Evolutionary conservation across 2,888 invertebrate species (phyloP).

Genomic region (Sinodicranocentrus sp.): DNA sequence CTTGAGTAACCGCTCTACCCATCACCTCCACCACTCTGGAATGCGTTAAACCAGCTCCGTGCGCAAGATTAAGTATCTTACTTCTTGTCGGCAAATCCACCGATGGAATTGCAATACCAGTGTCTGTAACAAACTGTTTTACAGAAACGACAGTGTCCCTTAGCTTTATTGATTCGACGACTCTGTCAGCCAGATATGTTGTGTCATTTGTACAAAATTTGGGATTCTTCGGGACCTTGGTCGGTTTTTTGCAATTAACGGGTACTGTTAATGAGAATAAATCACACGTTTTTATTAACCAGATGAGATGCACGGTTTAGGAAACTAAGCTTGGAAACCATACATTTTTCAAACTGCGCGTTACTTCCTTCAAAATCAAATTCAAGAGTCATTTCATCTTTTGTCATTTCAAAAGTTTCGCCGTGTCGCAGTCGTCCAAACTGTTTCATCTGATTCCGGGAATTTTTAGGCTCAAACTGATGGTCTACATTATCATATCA

Average conservation of each 20-base stretch:
- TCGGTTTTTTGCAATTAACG: constrained; percentile 55
- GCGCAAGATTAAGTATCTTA: constrained; percentile 71
- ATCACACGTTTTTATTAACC: background rate
- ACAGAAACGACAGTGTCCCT: constrained; percentile 14
- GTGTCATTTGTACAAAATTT: constrained; percentile 71
- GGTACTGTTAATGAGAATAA: constrained; percentile 68
- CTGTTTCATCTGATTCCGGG: constrained; percentile 20
- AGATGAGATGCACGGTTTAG: no score
- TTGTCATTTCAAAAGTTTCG: constrained; percentile 73
- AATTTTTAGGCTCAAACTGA: background rate
- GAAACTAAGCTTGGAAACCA: constrained; percentile 3
- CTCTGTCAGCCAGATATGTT: constrained; percentile 69
- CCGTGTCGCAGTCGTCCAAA: constrained; percentile 45
- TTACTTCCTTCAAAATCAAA: constrained; percentile 74
- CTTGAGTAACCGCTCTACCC: constrained; percentile 72
- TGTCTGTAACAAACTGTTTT: constrained; percentile 72
- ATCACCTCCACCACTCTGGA: constrained; percentile 73
- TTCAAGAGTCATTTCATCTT: constrained; percentile 71
- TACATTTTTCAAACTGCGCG: constrained; percentile 75
- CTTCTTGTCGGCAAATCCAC: constrained; percentile 68
- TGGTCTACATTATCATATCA: constrained; percentile 16
- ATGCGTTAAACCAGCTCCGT: constrained; percentile 72
- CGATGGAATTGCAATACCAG: constrained; percentile 72
- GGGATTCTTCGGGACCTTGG: constrained; percentile 61
- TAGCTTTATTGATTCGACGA: constrained; percentile 70